phyloP scores from a whole-genome alignment of 2,113 vertebrate species.

The Lepidothrix coronata region DNA sequence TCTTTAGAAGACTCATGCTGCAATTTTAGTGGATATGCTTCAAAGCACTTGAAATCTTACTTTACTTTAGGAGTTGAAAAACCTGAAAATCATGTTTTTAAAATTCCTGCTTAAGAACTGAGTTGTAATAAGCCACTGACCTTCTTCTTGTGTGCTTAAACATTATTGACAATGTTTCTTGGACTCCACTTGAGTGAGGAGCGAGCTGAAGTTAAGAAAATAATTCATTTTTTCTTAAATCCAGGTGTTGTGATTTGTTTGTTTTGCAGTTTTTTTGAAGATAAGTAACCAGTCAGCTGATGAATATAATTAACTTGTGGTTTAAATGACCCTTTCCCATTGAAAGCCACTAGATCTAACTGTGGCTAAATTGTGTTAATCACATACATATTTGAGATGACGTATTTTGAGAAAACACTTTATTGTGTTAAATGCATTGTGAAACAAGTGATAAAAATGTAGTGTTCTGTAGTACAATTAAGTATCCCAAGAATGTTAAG shows the following conservation, averaged over 20 bases:
- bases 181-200: neutral
- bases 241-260: neutral
- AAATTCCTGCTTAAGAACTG: neutral
- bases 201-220: neutral
- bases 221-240: neutral
- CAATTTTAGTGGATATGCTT: slow-evolving; percentile 13
- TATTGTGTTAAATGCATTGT: neutral
- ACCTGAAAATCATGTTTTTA: slow-evolving; percentile 46
- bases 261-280: neutral
- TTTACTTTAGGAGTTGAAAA: slow-evolving; percentile 26
- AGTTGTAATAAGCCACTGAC: neutral
- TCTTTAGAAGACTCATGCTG: neutral
- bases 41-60: slow-evolving; percentile 26
- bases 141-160: neutral
- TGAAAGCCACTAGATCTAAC: neutral
- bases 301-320: neutral
- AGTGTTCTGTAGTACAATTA: neutral
- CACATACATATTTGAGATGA: neutral
- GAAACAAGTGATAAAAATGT: neutral
- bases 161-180: neutral
- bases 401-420: neutral
- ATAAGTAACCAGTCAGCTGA: neutral
- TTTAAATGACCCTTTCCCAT: neutral
- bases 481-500: neutral
- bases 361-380: neutral